Evolutionary conservation across 2,113 vertebrate species (phyloP), one percentile per base, ranked within the genome.

Genomic region (Abramis brama): DNA sequence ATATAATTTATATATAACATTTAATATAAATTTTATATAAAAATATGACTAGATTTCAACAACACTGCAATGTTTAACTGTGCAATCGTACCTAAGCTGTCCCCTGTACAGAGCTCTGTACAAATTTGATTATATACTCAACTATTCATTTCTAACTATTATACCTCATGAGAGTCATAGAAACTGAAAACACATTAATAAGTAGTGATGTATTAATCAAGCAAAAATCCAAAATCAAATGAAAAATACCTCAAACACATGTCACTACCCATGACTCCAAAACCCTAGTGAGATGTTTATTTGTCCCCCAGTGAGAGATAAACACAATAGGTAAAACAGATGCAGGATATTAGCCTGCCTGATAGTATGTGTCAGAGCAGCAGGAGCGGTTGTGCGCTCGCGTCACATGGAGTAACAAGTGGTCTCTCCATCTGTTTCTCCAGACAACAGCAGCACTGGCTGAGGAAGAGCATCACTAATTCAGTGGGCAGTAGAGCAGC

Each of bases 341-440:
- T 19, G 23, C 74, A 45, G 52, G 27, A 52, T 66, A 50, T 27
- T 68, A 7, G 57, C 57, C 5, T n/a, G 62, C 8, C 85, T 84
- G 36, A 76, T 23, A 27, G 81, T 76, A 82, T 86, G 87, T 88
- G 77, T 71, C 47, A 47, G 74, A 50, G 82, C 39, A 84, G 73
- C 75, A 74, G 52, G 55, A 89, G 52, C 71, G 83, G 60, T 79
- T 45, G 55, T 17, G 55, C 50, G 39, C 82, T 81, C 4, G 17
- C n/a, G 68, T 52, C 64, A 84, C 52, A 74, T 8, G 50, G 50
- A 39, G 55, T 12, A 79, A 88, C 89, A 89, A 89, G 86, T 88
- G 89, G 57, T 57, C 76, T 66, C 33, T 55, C 82, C 89, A 89
- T 88, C 86, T 89, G 89, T 89, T 85, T 84, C 25, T 36, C 43